Percentiles rank a stretch among this genome's conserved stretches.
These are phyloP conservation scores for Entomyzon cyanotis DNA, from an alignment of 2,113 vertebrate genomes.

Conservation along the genomic window DNA sequence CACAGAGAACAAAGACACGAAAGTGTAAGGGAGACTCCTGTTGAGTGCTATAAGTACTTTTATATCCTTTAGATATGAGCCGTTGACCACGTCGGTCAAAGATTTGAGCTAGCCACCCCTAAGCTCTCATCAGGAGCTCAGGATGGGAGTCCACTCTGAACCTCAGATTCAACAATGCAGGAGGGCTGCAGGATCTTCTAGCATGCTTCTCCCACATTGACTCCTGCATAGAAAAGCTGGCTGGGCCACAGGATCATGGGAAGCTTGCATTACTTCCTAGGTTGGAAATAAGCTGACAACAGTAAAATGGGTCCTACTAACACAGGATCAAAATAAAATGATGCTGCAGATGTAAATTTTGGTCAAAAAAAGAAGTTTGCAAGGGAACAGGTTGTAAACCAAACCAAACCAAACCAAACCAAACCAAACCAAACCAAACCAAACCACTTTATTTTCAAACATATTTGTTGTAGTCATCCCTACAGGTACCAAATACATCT, in stretches of 20 bases:
- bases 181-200: neutral
- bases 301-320: neutral
- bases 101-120: accelerated
- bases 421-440: too few relatives aligned
- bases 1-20: neutral
- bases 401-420: too few relatives aligned
- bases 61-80: neutral
- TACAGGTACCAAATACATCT: neutral
- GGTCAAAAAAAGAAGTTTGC: neutral
- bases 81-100: accelerated
- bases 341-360: neutral
- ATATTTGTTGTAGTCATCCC: too few relatives aligned
- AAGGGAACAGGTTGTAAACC: neutral
- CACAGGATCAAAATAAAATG: neutral
- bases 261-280: neutral
- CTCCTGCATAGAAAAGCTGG: neutral
- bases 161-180: neutral
- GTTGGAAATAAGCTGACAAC: neutral
- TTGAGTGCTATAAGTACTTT: neutral
- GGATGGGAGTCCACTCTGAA: neutral
- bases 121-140: neutral
- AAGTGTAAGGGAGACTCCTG: neutral
- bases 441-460: neutral
- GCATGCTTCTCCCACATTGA: neutral
- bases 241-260: neutral